Evolutionary conservation across 2,113 vertebrate species (phyloP), one percentile per base, ranked within the genome.

Genomic region (Odocoileus hemionus): DNA sequence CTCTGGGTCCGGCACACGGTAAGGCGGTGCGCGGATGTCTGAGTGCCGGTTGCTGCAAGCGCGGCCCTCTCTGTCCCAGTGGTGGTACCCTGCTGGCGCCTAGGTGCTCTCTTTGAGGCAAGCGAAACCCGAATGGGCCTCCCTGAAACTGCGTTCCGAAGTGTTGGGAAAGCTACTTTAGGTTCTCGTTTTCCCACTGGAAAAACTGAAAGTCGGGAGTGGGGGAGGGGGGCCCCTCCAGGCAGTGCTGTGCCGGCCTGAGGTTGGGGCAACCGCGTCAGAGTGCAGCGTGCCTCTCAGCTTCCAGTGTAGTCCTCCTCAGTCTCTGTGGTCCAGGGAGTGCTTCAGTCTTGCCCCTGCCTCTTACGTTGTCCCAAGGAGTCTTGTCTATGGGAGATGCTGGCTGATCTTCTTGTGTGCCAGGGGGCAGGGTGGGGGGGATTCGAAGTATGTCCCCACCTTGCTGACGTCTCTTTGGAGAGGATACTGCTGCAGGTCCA

Each of bases 201-300:
- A 54, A 78, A 61, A 67, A 55, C 8, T 9, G 50, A 61, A 26
- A 25, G 4, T 21, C 0, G 14, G 52, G 10, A 16, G n/a, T 25
- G 4, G 2, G 13, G 15, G 4, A 5, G 16, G 1, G 28, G 47
- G 33, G 78, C 43, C 21, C n/a, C 10, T 83, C 13, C 14, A 36
- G 55, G 28, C 61, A 10, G 1, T 23, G 15, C 61, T 54, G 80
- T 1, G 15, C 1, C 0, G 15, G n/a, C n/a, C 7, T 9, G 5
- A 28, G 45, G 43, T 15, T 25, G 4, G 21, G 19, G 36, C n/a
- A n/a, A 3, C 2, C 1, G 15, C 15, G 7, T 83, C 52, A 23
- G 39, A 36, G 43, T 3, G 28, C 25, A n/a, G 21, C 2, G 0
- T 26, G 36, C 30, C 89, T 67, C 36, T 86, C 2, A 13, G 30